Evolutionary conservation across 2,888 invertebrate genomes (phyloP), one percentile per base, ranked within the genome.

Genomic region (Incurvaria masculella): DNA sequence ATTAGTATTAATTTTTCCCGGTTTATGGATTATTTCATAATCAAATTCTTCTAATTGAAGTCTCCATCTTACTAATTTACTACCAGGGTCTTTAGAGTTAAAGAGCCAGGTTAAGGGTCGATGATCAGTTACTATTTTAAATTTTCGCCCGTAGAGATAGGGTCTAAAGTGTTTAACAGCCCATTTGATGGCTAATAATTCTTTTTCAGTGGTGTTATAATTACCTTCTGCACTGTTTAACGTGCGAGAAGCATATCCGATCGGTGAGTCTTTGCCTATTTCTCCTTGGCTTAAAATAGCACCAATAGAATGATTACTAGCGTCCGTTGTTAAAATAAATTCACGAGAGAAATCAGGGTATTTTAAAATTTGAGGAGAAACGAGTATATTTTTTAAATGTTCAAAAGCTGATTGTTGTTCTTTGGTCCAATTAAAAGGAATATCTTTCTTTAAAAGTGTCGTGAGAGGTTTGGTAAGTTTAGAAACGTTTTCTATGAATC

Each of bases 271-370:
- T 41, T 57, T 51, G 6, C 56, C 56, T 38, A 56, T 52, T 5
- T 52, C 44, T 14, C 51, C 52, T 51, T 64, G 63, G 10, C 57
- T 57, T n/a, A n/a, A n/a, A n/a, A n/a, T n/a, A n/a, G n/a, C n/a
- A n/a, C n/a, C n/a, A n/a, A n/a, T n/a, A n/a, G 3, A 62, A 46
- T 49, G 56, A 39, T 57, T 54, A 11, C 56, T 56, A 1, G 63
- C 61, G 46, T 64, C 64, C 1, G 64, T 64, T 0, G 61, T 63
- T 4, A 66, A 26, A 21, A 56, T 53, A 47, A 66, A 63, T 40
- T 50, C 43, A 53, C 64, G 41, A 16, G n/a, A n/a, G n/a, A n/a
- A n/a, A n/a, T n/a, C n/a, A n/a, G n/a, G n/a, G n/a, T n/a, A n/a
- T n/a, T n/a, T n/a, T n/a, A n/a, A n/a, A n/a, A n/a, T n/a, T n/a